These are phyloP conservation scores for Plecturocebus donacophilus DNA, from an alignment of 2,113 vertebrate genomes.

Conservation along the genomic window DNA sequence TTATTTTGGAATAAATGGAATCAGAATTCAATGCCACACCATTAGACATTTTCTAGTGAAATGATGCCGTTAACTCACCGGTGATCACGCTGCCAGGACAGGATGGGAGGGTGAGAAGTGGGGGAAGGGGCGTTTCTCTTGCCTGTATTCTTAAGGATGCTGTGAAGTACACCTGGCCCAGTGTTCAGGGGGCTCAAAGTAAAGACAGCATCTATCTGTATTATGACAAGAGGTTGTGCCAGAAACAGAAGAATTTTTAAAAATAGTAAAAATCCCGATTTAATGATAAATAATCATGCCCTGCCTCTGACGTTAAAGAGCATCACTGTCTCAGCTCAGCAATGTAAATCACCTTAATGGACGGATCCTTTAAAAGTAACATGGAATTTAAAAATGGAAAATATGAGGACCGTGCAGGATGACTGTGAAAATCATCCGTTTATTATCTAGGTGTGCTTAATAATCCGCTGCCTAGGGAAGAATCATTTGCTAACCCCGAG, in stretches of 20 bases:
- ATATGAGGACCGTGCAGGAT: slow-evolving; percentile 80
- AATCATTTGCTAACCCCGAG: slow-evolving; percentile 82
- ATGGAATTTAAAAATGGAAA: slow-evolving; percentile 84
- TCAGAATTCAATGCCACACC: not conserved
- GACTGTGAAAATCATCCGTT: slow-evolving; percentile 83
- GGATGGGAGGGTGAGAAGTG: not conserved
- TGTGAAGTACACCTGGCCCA: fast-evolving
- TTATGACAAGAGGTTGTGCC: slow-evolving; percentile 62
- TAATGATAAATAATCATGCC: slow-evolving; percentile 83
- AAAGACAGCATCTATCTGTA: not conserved
- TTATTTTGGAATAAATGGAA: not conserved
- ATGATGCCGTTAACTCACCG: fast-evolving
- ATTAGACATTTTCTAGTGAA: not conserved
- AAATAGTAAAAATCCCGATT: slow-evolving; percentile 56
- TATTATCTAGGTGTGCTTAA: slow-evolving; percentile 86
- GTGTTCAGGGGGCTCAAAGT: not conserved
- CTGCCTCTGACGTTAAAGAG: slow-evolving; percentile 81
- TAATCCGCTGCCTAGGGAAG: slow-evolving; percentile 84
- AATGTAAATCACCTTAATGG: slow-evolving; percentile 83
- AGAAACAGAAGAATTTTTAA: not conserved
- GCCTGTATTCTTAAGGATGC: not conserved
- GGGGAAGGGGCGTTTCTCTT: not conserved
- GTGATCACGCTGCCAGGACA: fast-evolving
- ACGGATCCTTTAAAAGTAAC: slow-evolving; percentile 84
- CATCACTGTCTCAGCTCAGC: slow-evolving; percentile 75